Base-by-base conservation (phyloP, 2,113 vertebrate species). In the Chlorocebus sabaeus region DNA sequence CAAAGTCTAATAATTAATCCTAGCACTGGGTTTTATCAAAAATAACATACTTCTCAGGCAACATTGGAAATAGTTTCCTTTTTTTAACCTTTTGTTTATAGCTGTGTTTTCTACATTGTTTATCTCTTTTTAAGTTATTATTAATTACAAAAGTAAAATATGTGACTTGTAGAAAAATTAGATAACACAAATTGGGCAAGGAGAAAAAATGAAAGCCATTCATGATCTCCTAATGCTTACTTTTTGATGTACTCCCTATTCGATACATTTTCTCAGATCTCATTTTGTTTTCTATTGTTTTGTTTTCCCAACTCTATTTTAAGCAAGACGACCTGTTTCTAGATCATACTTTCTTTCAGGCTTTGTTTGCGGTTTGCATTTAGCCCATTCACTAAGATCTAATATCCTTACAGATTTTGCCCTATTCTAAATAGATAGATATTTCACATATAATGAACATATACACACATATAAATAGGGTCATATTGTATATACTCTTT, bases 101-200 rank as follows among this genome's bases (percentile, higher is more conserved):
- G 11, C 43, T 90, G 0, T 61, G 12, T 55, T 86, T 96, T 78
- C 48, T 17, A 72, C 43, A 90, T 13, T 70, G 25, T 48, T 20
- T 88, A 59, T 68, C n/a, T 64, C 40, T 64, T 93, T 85, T 89
- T 10, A 95, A 94, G 81, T 82, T 89, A 78, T 85, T 86, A 90
- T n/a, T 81, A 82, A 89, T 72, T 90, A 95, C 6, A 97, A 90
- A 95, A 95, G n/a, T 95, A 89, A 87, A 90, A 83, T 52, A 55
- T 35, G 6, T 79, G 18, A 79, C n/a, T 67, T 97, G 67, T 68
- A 86, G 10, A 95, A 95, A 89, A 93, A 67, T 8, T 57, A 92
- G 45, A 35, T 17, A 89, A 45, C 43, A 90, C 20, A 80, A 50
- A 82, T 67, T 67, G 30, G 30, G 23, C n/a, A 92, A 73, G 76